Base-by-base conservation (phyloP, 1,140 invertebrate species). In the Drosophila nannoptera region DNA sequence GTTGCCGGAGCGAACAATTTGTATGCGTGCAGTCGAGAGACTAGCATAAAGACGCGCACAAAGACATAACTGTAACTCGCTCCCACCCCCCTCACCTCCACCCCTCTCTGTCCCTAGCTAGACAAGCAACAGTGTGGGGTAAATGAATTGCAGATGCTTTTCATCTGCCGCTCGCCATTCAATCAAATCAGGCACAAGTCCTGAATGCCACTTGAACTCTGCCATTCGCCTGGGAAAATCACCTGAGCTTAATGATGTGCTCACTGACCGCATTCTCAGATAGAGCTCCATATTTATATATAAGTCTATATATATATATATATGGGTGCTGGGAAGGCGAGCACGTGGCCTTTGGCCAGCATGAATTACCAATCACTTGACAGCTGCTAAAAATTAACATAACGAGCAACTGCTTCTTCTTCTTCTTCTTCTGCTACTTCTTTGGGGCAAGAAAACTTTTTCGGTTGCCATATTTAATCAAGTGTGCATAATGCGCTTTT, bases 401-500 rank as follows among this genome's bases (percentile, higher is more conserved):
- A 49, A 48, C 58, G 46, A 55, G 43, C 53, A n/a, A n/a, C n/a
- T n/a, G 35, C n/a, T 50, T 50, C 53, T 56, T 35, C 36, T 38
- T 35, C 32, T 32, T 48, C 38, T 22, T 14, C 7, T 36, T 38
- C 56, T 69, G 62, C 36, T 14, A 29, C 32, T 52, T 64, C 59
- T 42, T 29, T 22, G 6, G 7, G 12, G 9, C 50, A 16, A 32
- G 22, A 3, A 4, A 43, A 43, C 40, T 43, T 69, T 49, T 53
- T 54, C 35, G 52, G 36, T 22, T 22, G 22, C 22, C 69, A 78
- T 62, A 73, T 73, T 52, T 49, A 82, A 73, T 83, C 75, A 72
- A 78, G 75, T 75, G 78, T 83, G 64, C 78, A 77, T 82, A 82
- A 81, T 82, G 73, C 42, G 68, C 40, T 35, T 50, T 49, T 42